Evolutionary conservation across 2,888 invertebrate species (phyloP).

Genomic region (Ophion ventricosus): DNA sequence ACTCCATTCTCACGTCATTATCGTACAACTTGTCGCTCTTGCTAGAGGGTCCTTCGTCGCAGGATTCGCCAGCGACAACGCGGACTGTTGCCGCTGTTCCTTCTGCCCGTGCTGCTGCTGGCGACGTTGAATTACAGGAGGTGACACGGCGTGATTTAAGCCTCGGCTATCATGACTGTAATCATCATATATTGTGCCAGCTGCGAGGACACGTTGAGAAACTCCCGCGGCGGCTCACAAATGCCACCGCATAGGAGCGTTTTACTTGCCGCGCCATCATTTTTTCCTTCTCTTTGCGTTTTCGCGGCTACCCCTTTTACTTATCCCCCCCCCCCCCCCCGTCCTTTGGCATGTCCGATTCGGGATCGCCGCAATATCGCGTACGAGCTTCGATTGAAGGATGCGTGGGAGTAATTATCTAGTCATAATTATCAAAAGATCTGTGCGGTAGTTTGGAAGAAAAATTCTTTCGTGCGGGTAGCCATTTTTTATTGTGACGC

Average conservation of each 20-base stretch:
- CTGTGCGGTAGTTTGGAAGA: background rate
- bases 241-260: constrained; percentile 65
- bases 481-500: no score
- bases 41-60: constrained; percentile 43
- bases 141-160: constrained; percentile 70
- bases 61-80: constrained; percentile 4
- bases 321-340: no score
- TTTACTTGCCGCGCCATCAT: constrained; percentile 60
- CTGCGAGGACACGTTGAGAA: constrained; percentile 64
- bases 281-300: constrained; percentile 48
- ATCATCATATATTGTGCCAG: constrained; percentile 71
- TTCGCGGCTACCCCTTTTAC: constrained; percentile 10
- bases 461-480: background rate
- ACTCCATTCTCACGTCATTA: constrained; percentile 67
- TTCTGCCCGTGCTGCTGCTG: constrained; percentile 44
- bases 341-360: no score
- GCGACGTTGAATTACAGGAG: constrained; percentile 68
- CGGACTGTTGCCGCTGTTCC: background rate
- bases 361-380: background rate
- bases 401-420: constrained; percentile 9
- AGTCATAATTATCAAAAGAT: constrained; percentile 26
- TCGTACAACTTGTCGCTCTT: constrained; percentile 66
- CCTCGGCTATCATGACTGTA: constrained; percentile 69
- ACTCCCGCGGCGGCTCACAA: constrained; percentile 54
- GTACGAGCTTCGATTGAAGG: background rate